Percentiles rank a stretch among this genome's conserved stretches.
phyloP scores from a whole-genome alignment of 2,113 vertebrate genomes.

The Mobula hypostoma region DNA sequence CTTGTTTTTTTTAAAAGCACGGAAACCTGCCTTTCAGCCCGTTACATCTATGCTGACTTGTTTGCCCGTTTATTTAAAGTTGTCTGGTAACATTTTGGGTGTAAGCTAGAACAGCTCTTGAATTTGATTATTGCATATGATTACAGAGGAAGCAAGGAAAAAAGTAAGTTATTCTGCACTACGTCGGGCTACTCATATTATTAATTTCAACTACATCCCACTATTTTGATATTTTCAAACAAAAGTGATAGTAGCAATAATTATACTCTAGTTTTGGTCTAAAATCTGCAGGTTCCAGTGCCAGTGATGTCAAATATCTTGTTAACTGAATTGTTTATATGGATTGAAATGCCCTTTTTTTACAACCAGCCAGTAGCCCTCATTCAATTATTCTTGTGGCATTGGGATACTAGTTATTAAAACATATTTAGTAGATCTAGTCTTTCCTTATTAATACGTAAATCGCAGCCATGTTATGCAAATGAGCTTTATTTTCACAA shows the following conservation, averaged over 20 bases:
- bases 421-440: background rate
- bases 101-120: too few species aligned
- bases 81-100: too few species aligned
- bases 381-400: conserved; percentile 41
- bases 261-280: background rate
- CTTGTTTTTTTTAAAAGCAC: too few species aligned
- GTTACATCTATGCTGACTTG: too few species aligned
- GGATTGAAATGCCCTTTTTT: too few species aligned
- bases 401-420: background rate
- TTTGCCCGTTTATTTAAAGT: too few species aligned
- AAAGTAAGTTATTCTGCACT: too few species aligned
- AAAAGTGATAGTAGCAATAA: background rate
- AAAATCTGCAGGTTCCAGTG: background rate
- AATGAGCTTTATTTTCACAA: background rate
- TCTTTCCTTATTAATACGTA: background rate
- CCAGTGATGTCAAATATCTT: background rate
- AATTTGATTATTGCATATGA: too few species aligned
- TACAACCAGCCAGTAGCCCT: conserved; percentile 41
- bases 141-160: too few species aligned
- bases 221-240: background rate
- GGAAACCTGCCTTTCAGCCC: too few species aligned
- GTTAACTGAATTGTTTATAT: background rate
- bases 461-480: background rate
- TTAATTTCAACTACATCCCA: too few species aligned
- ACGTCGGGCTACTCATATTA: too few species aligned